A percentile compares a stretch with the other conserved stretches of the same genome.
Conservation (phyloP, 2,113 vertebrate species). For the Theropithecus gelada region DNA sequence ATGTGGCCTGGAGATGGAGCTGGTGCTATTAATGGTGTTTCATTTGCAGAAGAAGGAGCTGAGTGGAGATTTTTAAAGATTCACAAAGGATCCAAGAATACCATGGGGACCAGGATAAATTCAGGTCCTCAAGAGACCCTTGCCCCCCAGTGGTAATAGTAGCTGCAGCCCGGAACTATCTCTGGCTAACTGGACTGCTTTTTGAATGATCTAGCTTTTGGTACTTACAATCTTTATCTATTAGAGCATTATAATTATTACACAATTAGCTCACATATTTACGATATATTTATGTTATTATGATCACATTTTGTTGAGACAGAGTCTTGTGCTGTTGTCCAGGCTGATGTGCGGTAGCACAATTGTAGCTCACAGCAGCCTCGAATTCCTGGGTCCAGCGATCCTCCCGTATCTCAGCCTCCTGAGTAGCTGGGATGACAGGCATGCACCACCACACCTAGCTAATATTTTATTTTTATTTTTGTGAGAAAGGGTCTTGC, state of each 20-base stretch:
- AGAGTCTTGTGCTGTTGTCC: too few species aligned
- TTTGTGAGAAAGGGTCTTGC: too few species aligned
- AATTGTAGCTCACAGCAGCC: too few species aligned
- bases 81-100: not conserved
- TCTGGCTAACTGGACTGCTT: not conserved
- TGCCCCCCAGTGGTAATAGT: rapidly evolving
- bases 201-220: not conserved
- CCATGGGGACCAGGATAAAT: not conserved
- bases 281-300: not conserved
- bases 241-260: not conserved
- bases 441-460: too few species aligned
- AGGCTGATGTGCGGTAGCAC: too few species aligned
- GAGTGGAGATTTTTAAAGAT: not conserved
- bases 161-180: not conserved
- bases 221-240: not conserved
- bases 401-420: too few species aligned
- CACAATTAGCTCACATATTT: not conserved
- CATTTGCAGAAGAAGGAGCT: not conserved
- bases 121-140: not conserved
- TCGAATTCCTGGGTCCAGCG: too few species aligned
- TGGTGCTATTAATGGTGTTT: not conserved
- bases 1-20: not conserved
- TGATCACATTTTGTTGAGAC: not conserved
- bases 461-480: too few species aligned
- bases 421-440: too few species aligned